Evolutionary conservation across 2,797 vertebrate species (phyloP).

Genomic region (Chaetodon trifasciatus): DNA sequence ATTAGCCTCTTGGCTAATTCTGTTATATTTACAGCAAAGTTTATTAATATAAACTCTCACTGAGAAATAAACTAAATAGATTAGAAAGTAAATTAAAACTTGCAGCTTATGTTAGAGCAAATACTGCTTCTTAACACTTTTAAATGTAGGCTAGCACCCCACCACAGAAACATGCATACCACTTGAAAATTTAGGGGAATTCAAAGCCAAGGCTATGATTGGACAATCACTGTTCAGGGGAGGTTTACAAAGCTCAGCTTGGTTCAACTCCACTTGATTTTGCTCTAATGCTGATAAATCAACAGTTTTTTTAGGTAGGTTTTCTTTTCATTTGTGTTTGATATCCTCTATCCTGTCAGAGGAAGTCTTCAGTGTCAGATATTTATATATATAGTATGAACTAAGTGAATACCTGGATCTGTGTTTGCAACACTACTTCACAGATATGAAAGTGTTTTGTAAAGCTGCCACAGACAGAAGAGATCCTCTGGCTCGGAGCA

Average conservation of each 20-base stretch:
- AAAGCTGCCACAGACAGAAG: slow-evolving; percentile 46
- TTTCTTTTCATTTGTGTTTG: slow-evolving; percentile 1
- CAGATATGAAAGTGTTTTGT: slow-evolving; percentile 49
- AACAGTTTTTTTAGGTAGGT: background rate
- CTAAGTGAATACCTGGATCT: slow-evolving; percentile 43
- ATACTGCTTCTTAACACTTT: background rate
- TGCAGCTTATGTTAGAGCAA: background rate
- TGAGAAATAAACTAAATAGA: too few relatives aligned
- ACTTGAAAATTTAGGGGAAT: background rate
- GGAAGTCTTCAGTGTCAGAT: slow-evolving; percentile 11
- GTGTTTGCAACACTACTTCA: slow-evolving; percentile 49
- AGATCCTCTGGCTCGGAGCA: slow-evolving; percentile 46
- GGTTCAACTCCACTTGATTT: background rate
- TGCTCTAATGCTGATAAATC: slow-evolving; percentile 2
- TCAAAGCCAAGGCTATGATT: background rate
- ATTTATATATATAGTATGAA: slow-evolving; percentile 12
- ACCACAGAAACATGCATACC: background rate
- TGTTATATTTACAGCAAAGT: too few relatives aligned
- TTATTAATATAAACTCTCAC: too few relatives aligned
- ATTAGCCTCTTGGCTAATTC: too few relatives aligned
- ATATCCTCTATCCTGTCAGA: slow-evolving; percentile 16
- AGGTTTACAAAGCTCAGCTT: background rate
- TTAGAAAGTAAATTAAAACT: too few relatives aligned
- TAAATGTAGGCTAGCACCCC: background rate
- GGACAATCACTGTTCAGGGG: background rate